phyloP scores from a whole-genome alignment of 1,140 invertebrate genomes.

The Drosophila sucinea region DNA sequence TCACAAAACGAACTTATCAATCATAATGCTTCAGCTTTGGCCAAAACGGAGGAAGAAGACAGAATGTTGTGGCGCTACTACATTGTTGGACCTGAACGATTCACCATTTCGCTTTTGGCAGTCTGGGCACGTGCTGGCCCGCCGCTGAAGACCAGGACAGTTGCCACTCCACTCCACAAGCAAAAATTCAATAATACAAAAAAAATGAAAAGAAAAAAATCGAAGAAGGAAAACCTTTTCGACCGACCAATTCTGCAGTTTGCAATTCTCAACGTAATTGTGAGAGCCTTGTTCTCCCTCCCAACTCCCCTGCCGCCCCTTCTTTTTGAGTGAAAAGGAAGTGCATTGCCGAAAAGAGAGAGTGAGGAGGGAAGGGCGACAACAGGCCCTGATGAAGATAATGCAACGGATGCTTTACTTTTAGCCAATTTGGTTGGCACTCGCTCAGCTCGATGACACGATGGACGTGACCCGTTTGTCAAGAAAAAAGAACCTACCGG shows the following conservation, averaged over 20 bases:
- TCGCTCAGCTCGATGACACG: slow-evolving; percentile 75
- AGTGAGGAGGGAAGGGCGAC: neutral
- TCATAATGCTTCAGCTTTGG: slow-evolving; percentile 65
- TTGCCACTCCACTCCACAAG: slow-evolving; percentile 26
- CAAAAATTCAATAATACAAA: slow-evolving; percentile 61
- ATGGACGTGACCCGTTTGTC: slow-evolving; percentile 68
- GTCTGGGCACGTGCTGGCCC: slow-evolving; percentile 68
- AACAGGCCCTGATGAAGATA: slow-evolving; percentile 68
- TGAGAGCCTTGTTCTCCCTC: slow-evolving; percentile 60
- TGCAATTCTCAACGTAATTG: slow-evolving; percentile 72
- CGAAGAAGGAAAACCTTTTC: slow-evolving; percentile 49
- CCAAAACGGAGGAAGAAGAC: slow-evolving; percentile 7
- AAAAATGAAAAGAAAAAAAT: slow-evolving; percentile 66
- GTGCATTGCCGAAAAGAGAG: neutral
- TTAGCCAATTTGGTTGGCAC: slow-evolving; percentile 77
- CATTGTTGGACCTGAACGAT: slow-evolving; percentile 51
- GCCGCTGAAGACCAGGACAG: slow-evolving; percentile 17
- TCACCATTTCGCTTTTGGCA: slow-evolving; percentile 42
- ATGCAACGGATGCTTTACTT: slow-evolving; percentile 76
- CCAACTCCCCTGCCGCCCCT: neutral
- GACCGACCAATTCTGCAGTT: slow-evolving; percentile 54
- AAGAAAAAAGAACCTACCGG: slow-evolving; percentile 59
- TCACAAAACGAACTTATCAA: slow-evolving; percentile 81
- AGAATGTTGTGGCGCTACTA: slow-evolving; percentile 43
- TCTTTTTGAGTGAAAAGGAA: slow-evolving; percentile 32